Evolutionary conservation across 2,797 vertebrate genomes (phyloP), one percentile per base, ranked within the genome.

Genomic region (Mus caroli): DNA sequence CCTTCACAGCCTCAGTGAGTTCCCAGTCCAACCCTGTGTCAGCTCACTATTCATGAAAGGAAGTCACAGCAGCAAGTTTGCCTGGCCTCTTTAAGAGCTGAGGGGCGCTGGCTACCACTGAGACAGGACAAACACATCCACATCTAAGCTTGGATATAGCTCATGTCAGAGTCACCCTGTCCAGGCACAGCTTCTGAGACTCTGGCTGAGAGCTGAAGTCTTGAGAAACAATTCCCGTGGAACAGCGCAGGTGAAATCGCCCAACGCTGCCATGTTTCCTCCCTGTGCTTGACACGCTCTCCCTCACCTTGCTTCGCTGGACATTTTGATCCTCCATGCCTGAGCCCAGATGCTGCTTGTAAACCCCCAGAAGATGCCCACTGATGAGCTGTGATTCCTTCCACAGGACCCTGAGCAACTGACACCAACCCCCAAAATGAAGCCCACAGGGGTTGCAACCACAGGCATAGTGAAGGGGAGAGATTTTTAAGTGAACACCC

Each of bases 401-500:
- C 56, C 56, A 58, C 52, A 43, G 83, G 11, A 92, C 19, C 6
- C 43, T 69, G 76, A 91, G 24, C 22, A 71, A n/a, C 37, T 12
- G 94, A 75, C 17, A 4, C 40, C 50, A 90, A 77, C 52, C 46
- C 64, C 92, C 52, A 8, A 54, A 85, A 43, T 20, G 37, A 82
- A 77, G 54, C 40, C 71, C 6, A 0, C 3, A 15, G 56, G 73
- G 87, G 43, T 43, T 88, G 82, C 93, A 58, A 52, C 24, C 56
- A 64, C 52, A 56, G 77, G 76, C 56, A 50, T 2, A 54, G 62
- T 37, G 50, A 84, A 60, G 67, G 11, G 24, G 77, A 71, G 82
- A 82, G 75, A 79, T 62, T 73, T 88, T 77, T 56, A 92, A 93
- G 77, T 75, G 86, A 84, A 76, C 58, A 75, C 11, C 80, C 79